Conservation (phyloP, 1,140 invertebrate genomes). For the Drosophila micromelanica region DNA sequence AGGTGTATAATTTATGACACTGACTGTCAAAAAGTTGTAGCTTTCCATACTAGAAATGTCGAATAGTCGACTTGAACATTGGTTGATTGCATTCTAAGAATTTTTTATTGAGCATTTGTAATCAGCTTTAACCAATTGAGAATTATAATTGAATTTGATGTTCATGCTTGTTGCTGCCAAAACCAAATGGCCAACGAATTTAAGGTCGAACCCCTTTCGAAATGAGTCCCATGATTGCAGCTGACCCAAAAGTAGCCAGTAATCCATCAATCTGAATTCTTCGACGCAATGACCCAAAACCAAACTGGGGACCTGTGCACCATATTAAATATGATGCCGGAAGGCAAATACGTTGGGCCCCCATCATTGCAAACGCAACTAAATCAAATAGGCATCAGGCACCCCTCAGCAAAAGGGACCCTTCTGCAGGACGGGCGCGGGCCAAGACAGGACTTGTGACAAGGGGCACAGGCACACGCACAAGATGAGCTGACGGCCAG, state of each 20-base stretch:
- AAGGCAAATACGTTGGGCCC: constrained; percentile 18
- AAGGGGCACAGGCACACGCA: background rate
- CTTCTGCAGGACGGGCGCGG: too few relatives aligned
- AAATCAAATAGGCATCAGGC: constrained; percentile 13
- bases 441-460: too few relatives aligned
- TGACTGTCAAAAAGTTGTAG: background rate
- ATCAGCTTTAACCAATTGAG: background rate
- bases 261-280: constrained; percentile 41
- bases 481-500: constrained; percentile 5
- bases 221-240: constrained; percentile 10
- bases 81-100: too few relatives aligned
- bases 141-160: background rate
- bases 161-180: background rate
- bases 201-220: background rate
- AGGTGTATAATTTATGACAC: background rate
- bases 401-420: too few relatives aligned
- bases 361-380: constrained; percentile 10
- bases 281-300: constrained; percentile 18
- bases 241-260: constrained; percentile 22
- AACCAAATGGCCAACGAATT: too few relatives aligned
- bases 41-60: background rate
- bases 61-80: too few relatives aligned
- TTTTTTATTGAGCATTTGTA: too few relatives aligned
- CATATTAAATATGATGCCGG: constrained; percentile 44
- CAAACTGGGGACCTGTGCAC: constrained; percentile 18